phyloP scores from a whole-genome alignment of 2,888 invertebrate species.

The Polydrusus cervinus region DNA sequence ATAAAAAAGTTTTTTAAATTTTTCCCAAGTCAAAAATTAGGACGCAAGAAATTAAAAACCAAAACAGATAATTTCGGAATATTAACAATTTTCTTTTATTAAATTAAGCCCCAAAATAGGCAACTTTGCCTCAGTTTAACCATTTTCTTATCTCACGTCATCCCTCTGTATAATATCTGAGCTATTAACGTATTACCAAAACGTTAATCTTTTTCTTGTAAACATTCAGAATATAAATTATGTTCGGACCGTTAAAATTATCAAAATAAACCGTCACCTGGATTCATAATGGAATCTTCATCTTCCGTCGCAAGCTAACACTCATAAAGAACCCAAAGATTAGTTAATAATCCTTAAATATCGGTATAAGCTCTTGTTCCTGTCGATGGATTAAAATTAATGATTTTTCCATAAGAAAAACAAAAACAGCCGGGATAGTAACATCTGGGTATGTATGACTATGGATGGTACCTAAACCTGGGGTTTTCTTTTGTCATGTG shows the following conservation, averaged over 20 bases:
- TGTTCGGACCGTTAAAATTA: neutral
- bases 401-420: constrained; percentile 37
- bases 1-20: too few relatives aligned
- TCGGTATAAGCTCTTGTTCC: constrained; percentile 36
- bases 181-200: neutral
- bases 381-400: constrained; percentile 42
- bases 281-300: neutral
- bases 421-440: neutral
- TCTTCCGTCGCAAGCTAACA: constrained; percentile 26
- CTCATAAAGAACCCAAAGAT: constrained; percentile 14
- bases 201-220: neutral
- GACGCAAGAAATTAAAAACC: too few relatives aligned
- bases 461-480: too few relatives aligned
- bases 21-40: too few relatives aligned
- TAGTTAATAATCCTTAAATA: constrained; percentile 17
- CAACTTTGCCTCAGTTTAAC: too few relatives aligned
- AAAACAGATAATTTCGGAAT: too few relatives aligned
- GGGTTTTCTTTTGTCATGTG: too few relatives aligned
- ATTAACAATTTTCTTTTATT: too few relatives aligned
- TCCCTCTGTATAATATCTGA: neutral
- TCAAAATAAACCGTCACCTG: constrained; percentile 11
- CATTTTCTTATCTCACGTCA: too few relatives aligned
- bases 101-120: too few relatives aligned
- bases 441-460: constrained; percentile 7
- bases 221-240: neutral